Evolutionary conservation across 2,113 vertebrate genomes (phyloP).

Genomic region (Alces alces): DNA sequence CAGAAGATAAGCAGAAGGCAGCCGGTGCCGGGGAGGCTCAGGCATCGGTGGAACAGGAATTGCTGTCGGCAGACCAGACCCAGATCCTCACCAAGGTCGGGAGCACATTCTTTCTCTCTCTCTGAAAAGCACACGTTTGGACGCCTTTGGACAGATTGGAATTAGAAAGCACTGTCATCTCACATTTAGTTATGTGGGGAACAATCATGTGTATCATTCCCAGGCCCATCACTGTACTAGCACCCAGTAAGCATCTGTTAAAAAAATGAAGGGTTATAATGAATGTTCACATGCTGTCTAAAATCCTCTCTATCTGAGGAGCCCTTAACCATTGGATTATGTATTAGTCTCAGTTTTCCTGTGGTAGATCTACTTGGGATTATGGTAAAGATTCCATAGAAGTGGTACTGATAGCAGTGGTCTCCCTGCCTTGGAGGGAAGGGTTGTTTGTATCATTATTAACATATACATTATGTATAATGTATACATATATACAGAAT

Average conservation of each 20-base stretch:
- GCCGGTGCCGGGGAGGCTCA: constrained; percentile 2
- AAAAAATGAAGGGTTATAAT: background rate
- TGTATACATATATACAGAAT: background rate
- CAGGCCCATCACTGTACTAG: background rate
- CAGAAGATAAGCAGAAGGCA: constrained; percentile 27
- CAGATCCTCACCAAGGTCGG: constrained; percentile 71
- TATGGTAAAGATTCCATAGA: background rate
- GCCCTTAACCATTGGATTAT: background rate
- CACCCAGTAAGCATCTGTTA: background rate
- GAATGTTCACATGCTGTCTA: background rate
- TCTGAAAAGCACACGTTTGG: background rate
- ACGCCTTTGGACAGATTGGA: background rate
- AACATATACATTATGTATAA: background rate
- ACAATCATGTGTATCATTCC: background rate
- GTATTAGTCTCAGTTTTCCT: background rate
- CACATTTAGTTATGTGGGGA: background rate
- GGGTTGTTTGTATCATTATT: background rate
- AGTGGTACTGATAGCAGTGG: background rate
- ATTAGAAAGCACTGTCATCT: background rate
- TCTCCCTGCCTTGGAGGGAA: background rate
- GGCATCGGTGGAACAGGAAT: constrained; percentile 51
- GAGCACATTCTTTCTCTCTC: background rate
- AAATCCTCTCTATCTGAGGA: background rate
- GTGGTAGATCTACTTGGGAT: background rate
- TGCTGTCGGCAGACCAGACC: constrained; percentile 64